phyloP scores from a whole-genome alignment of 2,888 invertebrate genomes.

The Malthinus seriepunctatus region DNA sequence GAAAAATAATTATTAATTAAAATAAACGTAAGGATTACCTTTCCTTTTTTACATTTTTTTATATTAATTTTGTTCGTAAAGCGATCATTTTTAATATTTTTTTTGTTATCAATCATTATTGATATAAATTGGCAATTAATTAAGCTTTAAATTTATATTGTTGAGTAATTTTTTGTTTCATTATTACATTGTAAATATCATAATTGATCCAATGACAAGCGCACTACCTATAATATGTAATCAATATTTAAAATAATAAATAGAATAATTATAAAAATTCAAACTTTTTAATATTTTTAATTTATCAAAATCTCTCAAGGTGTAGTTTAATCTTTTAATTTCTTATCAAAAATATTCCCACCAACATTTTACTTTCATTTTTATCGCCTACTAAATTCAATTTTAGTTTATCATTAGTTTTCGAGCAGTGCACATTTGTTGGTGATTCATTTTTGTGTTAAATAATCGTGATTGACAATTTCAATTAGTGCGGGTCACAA shows the following conservation, averaged over 20 bases:
- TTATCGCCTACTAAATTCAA: too few species aligned
- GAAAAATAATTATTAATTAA: background rate
- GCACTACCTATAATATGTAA: slow-evolving; percentile 57
- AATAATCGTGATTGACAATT: too few species aligned
- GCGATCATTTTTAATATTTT: too few species aligned
- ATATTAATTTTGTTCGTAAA: slow-evolving; percentile 2
- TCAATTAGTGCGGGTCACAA: too few species aligned
- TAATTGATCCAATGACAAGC: slow-evolving; percentile 54
- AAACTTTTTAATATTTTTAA: too few species aligned
- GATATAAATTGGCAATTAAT: slow-evolving; percentile 18
- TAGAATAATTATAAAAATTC: slow-evolving; percentile 44
- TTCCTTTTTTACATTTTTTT: slow-evolving; percentile 14
- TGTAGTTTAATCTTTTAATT: too few species aligned
- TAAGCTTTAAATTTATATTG: slow-evolving; percentile 50
- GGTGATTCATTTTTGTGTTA: too few species aligned
- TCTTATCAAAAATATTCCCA: too few species aligned
- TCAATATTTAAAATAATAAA: slow-evolving; percentile 56
- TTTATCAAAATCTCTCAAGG: too few species aligned
- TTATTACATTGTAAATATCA: slow-evolving; percentile 57
- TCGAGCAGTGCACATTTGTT: too few species aligned
- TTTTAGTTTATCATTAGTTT: too few species aligned
- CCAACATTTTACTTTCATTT: too few species aligned
- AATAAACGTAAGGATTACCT: background rate
- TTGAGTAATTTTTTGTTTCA: slow-evolving; percentile 52
- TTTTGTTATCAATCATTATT: slow-evolving; percentile 3